Conservation (phyloP, 1,140 invertebrate genomes). For the Drosophila takahashii region DNA sequence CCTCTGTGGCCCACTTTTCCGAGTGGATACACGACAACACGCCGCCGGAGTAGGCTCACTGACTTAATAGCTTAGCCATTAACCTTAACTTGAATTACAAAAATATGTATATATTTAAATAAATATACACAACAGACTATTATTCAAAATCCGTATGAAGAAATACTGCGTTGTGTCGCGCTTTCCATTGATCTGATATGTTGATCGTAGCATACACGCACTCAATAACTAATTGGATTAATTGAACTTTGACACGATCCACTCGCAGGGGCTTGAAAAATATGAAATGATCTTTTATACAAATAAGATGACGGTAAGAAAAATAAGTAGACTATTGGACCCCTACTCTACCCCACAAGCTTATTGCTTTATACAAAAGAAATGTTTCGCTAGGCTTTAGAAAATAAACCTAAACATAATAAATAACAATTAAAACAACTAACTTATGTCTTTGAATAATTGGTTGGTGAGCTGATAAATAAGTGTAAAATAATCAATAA, state of each 20-base stretch:
- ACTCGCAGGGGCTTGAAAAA: constrained; percentile 39
- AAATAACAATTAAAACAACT: no score
- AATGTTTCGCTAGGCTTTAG: no score
- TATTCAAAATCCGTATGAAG: background rate
- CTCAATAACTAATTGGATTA: constrained; percentile 81
- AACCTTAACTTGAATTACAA: constrained; percentile 24
- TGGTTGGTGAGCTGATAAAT: no score
- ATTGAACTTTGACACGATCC: constrained; percentile 78
- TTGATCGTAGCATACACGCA: constrained; percentile 41
- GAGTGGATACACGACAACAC: constrained; percentile 89
- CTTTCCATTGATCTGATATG: constrained; percentile 35
- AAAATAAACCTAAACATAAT: no score
- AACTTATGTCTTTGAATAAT: no score
- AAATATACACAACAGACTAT: constrained; percentile 7
- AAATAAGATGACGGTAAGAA: constrained; percentile 33
- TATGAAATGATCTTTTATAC: constrained; percentile 55
- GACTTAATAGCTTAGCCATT: constrained; percentile 35
- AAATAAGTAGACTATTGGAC: background rate
- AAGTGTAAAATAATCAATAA: no score
- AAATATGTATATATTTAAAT: background rate
- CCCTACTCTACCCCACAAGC: background rate
- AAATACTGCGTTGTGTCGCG: background rate
- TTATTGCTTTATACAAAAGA: no score
- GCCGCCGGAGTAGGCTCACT: constrained; percentile 85
- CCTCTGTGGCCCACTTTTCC: constrained; percentile 88